Percentiles rank a stretch among this genome's conserved stretches.
Evolutionary conservation across 2,797 vertebrate genomes (phyloP).

Genomic region (Pangasius mekongensis): DNA sequence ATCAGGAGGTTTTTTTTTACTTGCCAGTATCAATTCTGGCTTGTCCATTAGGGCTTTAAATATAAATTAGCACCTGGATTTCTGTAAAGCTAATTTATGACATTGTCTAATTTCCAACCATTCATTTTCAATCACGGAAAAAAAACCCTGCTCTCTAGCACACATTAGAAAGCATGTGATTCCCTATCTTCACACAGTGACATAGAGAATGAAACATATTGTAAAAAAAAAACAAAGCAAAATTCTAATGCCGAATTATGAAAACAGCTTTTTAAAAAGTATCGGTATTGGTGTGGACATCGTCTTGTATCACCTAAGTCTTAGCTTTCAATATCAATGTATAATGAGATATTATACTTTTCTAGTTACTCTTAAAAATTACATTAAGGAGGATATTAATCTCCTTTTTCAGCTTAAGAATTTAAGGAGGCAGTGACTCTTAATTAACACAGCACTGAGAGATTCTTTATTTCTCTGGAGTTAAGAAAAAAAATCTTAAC

Average conservation of each 20-base stretch:
- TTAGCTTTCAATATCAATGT: neutral
- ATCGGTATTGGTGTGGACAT: neutral
- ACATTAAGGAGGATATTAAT: neutral
- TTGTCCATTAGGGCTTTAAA: neutral
- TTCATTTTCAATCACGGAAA: neutral
- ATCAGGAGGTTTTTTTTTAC: neutral
- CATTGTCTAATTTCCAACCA: conserved; percentile 6
- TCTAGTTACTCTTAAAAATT: neutral
- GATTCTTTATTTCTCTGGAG: neutral
- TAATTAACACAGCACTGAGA: neutral
- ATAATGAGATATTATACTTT: neutral
- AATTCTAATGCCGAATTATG: neutral
- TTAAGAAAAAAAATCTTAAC: neutral
- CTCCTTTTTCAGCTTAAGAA: neutral
- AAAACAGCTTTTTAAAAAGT: neutral
- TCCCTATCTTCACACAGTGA: neutral
- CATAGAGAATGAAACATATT: neutral
- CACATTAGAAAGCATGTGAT: neutral
- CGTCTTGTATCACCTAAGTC: neutral
- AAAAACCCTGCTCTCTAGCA: neutral
- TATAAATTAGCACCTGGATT: neutral
- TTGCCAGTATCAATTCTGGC: neutral
- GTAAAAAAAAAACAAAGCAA: neutral
- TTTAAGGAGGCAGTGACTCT: neutral
- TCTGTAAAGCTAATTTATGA: neutral